Base-by-base conservation (phyloP, 2,797 vertebrate genomes). In the Eulemur mongoz region DNA sequence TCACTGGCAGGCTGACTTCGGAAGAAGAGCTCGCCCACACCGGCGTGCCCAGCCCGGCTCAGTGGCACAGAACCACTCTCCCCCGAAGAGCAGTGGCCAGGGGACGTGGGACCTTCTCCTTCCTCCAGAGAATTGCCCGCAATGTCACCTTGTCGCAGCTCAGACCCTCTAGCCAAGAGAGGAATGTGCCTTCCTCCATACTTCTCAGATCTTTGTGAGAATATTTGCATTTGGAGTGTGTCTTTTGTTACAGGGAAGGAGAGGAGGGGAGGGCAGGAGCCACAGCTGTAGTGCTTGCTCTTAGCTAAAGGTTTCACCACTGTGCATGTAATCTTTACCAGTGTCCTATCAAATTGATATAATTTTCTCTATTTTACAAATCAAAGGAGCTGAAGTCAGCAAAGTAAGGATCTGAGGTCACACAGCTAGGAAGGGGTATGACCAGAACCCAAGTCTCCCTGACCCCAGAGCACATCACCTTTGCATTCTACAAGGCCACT, bases 61-160 rank as follows among this genome's bases (percentile, higher is more conserved):
- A 30, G 40, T 25, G 32, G 8, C 7, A 1, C 0, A 17, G 43
- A 18, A 45, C 4, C 3, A 0, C 13, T 27, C 14, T 48, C 15
- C 54, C 35, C 18, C 3, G 5, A 25, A 10, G 27, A 69, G 57
- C 25, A 6, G 23, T 3, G 45, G 10, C 35, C 22, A 4, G 45
- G 67, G 20, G 0, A 75, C 0, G 1, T 0, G 5, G 17, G 3
- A 50, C 48, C 15, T 27, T 63, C 11, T 67, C 32, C 86, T 38
- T 72, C 20, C 50, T 89, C 67, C 3, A 7, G 85, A 63, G 72
- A 92, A 48, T 30, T 17, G 9, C 7, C 38, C 5, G 25, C 40
- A 14, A 12, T 7, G n/a, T 72, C 79, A 69, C n/a, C 38, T 63
- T 86, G 82, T 27, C 65, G n/a, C 12, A 27, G 18, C 9, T 30